These are phyloP conservation scores for Tromatobia lineatoria DNA, from an alignment of 2,888 invertebrate species.

Conservation along the genomic window DNA sequence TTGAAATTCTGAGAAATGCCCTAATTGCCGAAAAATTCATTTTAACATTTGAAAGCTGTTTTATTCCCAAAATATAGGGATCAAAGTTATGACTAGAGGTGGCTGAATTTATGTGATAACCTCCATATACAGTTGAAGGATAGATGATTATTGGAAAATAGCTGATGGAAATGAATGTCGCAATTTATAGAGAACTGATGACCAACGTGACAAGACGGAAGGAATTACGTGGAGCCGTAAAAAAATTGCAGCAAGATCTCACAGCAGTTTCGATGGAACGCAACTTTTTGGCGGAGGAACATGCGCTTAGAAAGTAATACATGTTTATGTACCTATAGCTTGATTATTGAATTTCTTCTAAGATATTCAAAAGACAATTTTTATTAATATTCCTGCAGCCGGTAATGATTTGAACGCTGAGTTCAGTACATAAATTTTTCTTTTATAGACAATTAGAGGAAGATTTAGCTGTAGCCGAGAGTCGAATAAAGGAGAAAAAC, in stretches of 20 bases:
- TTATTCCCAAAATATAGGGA: too few relatives aligned
- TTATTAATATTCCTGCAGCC: neutral
- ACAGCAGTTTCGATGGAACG: slow-evolving; percentile 68
- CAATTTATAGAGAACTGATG: slow-evolving; percentile 70
- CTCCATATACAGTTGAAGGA: neutral
- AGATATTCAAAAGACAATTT: neutral
- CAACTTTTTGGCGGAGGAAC: slow-evolving; percentile 69
- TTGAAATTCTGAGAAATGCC: too few relatives aligned
- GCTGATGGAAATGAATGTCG: neutral
- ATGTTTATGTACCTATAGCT: neutral
- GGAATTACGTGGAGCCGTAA: slow-evolving; percentile 68
- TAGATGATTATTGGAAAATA: neutral
- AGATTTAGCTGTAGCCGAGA: slow-evolving; percentile 34
- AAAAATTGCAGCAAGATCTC: slow-evolving; percentile 68
- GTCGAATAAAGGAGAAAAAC: slow-evolving; percentile 18
- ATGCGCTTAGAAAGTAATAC: slow-evolving; percentile 24
- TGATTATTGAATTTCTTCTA: neutral
- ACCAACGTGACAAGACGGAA: slow-evolving; percentile 67
- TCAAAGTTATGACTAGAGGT: too few relatives aligned
- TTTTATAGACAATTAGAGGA: slow-evolving; percentile 59
- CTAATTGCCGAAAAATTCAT: too few relatives aligned
- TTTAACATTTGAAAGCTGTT: too few relatives aligned
- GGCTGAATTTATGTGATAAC: too few relatives aligned
- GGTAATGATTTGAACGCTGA: neutral
- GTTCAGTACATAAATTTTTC: neutral